Evolutionary conservation across 2,797 vertebrate species (phyloP).

Genomic region (Peromyscus melanophrys): DNA sequence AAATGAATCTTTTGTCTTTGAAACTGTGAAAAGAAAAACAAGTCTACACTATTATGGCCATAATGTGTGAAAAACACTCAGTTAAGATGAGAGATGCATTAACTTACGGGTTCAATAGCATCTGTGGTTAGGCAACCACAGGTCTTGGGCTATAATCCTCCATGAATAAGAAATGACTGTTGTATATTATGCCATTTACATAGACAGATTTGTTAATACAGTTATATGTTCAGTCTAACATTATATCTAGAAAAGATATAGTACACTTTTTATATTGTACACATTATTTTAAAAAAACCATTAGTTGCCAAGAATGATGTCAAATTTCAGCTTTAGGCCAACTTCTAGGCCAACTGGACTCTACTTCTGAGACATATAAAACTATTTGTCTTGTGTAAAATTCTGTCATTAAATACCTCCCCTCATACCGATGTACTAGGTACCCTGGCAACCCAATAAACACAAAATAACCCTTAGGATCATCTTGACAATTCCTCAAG

Average conservation of each 20-base stretch:
- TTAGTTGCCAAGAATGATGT: constrained; percentile 97
- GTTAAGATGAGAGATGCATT: not conserved
- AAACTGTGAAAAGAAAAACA: not conserved
- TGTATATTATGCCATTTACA: constrained; percentile 54
- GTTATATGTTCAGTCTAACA: constrained; percentile 77
- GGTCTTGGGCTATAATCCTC: not conserved
- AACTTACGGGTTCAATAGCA: not conserved
- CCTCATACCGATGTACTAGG: constrained; percentile 94
- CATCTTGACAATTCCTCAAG: constrained; percentile 87
- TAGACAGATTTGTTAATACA: constrained; percentile 46
- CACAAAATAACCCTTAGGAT: constrained; percentile 92
- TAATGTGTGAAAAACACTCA: not conserved
- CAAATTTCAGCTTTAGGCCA: constrained; percentile 93
- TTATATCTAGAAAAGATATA: constrained; percentile 85
- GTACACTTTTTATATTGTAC: constrained; percentile 82
- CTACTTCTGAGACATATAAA: constrained; percentile 95
- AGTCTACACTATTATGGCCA: not conserved
- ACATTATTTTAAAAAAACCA: constrained; percentile 92
- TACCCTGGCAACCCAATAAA: constrained; percentile 96
- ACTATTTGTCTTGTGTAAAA: constrained; percentile 97
- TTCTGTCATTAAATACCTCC: constrained; percentile 93
- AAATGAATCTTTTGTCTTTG: not conserved
- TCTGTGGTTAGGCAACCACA: not conserved
- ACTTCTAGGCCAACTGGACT: constrained; percentile 93
- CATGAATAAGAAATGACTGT: not conserved